Evolutionary conservation across 2,797 vertebrate genomes (phyloP), one percentile per base, ranked within the genome.

Genomic region (Tragelaphus oryx): DNA sequence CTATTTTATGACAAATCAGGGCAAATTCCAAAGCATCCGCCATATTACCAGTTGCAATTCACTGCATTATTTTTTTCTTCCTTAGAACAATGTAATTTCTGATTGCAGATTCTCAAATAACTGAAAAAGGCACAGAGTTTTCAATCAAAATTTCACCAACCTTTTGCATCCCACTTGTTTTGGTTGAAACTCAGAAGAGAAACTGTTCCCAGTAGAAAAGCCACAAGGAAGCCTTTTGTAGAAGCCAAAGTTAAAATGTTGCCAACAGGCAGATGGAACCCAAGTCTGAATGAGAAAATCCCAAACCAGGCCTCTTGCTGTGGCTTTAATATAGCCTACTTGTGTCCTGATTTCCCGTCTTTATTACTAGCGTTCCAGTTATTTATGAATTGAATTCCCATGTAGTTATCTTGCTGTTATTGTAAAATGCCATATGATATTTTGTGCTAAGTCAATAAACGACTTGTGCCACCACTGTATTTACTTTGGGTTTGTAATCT

Each of bases 381-480:
- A 96, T 80, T 97, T 95, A 91, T 88, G 96, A 97, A 93, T 89
- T 96, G 95, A 94, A 96, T 97, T 95, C 92, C 60, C 71, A 87
- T 68, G 82, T 91, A 93, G 93, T 96, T 96, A 89, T 91, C 86
- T 97, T 95, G 68, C 86, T 97, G 79, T 93, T 96, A 95, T 87
- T 97, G 80, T 95, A 96, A 96, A 97, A 96, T 96, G 85, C 83
- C 94, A 82, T 85, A 82, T 93, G 90, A 93, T 97, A 91, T 87
- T 96, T 93, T 95, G 82, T 96, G 93, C 90, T 97, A 94, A 96
- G 95, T 96, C 94, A 97, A 96, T 97, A 97, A 97, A 94, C 91
- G 88, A 83, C 92, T 95, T 0, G 0, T 91, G 84, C 94, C 55
- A 88, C 79, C 55, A 87, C 88, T 93, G 83, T 96, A 91, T 97